Evolutionary conservation across 2,797 vertebrate species (phyloP), one percentile per base, ranked within the genome.

Genomic region (Miichthys miiuy): DNA sequence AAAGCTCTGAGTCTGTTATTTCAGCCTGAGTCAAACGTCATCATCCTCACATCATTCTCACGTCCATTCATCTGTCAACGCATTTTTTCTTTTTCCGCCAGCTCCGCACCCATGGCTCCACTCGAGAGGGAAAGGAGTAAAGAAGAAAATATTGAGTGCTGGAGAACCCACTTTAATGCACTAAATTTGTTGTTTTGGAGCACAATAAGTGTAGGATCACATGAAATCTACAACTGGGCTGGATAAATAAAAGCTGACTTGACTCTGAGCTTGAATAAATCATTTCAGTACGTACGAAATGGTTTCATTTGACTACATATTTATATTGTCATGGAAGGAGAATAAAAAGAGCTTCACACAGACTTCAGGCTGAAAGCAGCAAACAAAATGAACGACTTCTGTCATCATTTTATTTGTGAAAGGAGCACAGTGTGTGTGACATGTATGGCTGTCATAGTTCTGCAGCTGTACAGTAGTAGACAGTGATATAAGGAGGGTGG

Each of bases 61-160:
- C 54, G 62, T 67, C 18, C 8, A 54, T 55, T 63, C 17, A 60
- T 54, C 55, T 50, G 30, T 82, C 80, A 58, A 30, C 3, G 0
- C 54, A 11, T 47, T 72, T 75, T 46, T 46, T n/a, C 54, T 66
- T 6, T 21, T 56, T 47, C 46, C 41, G 48, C 50, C 46, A 68
- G 17, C 13, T 62, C 27, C 62, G 67, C 68, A 62, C 54, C 47
- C 72, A 70, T 2, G n/a, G 18, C 41, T 75, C 34, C 30, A 46
- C 14, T 63, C 27, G 16, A 23, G 38, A 51, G 38, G n/a, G 6
- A 70, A 63, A 60, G 9, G 8, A 2, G 10, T 21, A 9, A 6
- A 17, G 12, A 23, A n/a, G n/a, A 57, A 56, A 3, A 17, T 11
- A 42, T 30, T 10, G 55, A 62, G 34, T 0, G 60, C 55, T 67